phyloP scores from a whole-genome alignment of 1,140 invertebrate species.

The Rhopalosiphum padi region DNA sequence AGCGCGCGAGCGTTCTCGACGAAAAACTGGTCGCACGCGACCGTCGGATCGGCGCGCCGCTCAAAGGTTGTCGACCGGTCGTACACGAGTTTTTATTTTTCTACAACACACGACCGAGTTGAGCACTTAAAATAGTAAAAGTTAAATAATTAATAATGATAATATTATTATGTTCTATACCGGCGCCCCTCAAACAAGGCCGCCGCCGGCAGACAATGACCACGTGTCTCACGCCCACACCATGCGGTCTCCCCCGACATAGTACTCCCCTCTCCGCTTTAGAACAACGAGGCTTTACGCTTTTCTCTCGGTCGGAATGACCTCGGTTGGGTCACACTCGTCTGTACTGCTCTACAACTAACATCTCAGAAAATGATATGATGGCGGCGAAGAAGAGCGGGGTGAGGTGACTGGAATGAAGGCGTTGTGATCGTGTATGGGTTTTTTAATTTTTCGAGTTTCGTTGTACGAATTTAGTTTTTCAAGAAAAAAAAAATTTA shows the following conservation, averaged over 20 bases:
- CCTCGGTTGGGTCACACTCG: neutral
- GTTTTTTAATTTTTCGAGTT: neutral
- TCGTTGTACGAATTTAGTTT: neutral
- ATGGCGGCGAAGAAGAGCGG: too few species aligned
- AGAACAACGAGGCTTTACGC: neutral
- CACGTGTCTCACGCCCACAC: constrained; percentile 44
- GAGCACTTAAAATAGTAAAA: neutral
- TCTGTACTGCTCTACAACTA: neutral
- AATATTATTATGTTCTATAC: neutral
- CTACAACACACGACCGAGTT: constrained; percentile 33
- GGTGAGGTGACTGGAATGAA: neutral
- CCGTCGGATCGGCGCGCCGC: neutral
- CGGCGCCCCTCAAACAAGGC: neutral
- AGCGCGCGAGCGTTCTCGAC: neutral
- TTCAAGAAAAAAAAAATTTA: neutral
- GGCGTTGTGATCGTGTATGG: neutral
- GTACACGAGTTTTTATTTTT: constrained; percentile 1
- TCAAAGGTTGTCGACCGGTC: constrained; percentile 28
- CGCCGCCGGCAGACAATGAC: constrained; percentile 17
- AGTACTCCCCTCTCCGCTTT: too few species aligned
- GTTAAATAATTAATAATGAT: neutral
- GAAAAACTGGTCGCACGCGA: neutral
- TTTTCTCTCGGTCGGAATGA: neutral
- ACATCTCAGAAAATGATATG: neutral
- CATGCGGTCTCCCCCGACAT: neutral